phyloP scores from a whole-genome alignment of 2,113 vertebrate species.

The Macquaria ambigua region DNA sequence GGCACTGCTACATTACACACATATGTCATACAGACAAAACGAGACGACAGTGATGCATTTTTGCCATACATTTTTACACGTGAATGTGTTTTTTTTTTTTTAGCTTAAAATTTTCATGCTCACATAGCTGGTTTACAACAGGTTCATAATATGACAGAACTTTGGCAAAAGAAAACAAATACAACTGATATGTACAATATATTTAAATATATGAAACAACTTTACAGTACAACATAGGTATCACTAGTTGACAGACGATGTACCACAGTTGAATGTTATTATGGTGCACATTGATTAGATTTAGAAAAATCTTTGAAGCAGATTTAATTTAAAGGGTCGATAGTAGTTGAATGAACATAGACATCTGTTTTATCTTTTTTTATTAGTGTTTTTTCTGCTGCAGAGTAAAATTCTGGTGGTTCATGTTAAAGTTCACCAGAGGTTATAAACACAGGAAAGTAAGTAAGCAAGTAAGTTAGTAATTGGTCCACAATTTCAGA shows the following conservation, averaged over 20 bases:
- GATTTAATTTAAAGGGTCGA: neutral
- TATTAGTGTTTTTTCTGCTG: neutral
- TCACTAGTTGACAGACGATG: neutral
- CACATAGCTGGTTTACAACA: conserved; percentile 35
- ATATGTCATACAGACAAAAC: neutral
- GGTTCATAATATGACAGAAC: conserved; percentile 6
- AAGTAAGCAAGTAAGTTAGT: neutral
- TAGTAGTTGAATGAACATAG: neutral
- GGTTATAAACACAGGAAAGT: neutral
- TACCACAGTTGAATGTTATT: neutral
- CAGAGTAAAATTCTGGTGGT: neutral
- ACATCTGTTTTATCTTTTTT: neutral
- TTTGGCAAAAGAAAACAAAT: conserved; percentile 23
- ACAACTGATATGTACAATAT: conserved; percentile 18
- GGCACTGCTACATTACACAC: neutral
- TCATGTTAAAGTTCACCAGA: neutral
- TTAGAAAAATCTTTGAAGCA: neutral
- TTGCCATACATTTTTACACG: neutral
- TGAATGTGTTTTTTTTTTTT: conserved; percentile 4
- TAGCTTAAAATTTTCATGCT: conserved; percentile 17
- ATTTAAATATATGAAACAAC: conserved; percentile 21
- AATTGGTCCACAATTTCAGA: neutral
- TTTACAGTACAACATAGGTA: conserved; percentile 8
- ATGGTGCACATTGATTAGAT: neutral
- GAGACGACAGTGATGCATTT: neutral